Percentiles rank a stretch among this genome's conserved stretches.
Conservation (phyloP, 2,797 vertebrate species). For the Triplophysa yarkandensis region DNA sequence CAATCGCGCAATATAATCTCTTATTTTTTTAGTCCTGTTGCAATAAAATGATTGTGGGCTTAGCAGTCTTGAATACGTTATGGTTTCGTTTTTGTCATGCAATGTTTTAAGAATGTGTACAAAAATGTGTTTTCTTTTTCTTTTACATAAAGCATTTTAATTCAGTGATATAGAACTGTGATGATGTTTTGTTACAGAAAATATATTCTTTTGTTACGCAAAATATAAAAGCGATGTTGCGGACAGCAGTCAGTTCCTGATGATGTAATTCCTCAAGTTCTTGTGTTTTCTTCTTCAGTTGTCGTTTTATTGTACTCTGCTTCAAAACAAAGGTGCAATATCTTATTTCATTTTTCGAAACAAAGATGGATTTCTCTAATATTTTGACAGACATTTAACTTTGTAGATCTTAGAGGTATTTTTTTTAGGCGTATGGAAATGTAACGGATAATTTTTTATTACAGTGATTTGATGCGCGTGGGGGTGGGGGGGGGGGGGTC, state of each 20-base stretch:
- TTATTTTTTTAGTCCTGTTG: constrained; percentile 86
- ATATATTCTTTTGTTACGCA: constrained; percentile 80
- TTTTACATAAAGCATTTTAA: constrained; percentile 77
- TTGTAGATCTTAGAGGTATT: constrained; percentile 74
- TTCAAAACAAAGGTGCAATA: constrained; percentile 84
- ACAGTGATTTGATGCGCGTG: constrained; percentile 76
- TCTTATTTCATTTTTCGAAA: constrained; percentile 84
- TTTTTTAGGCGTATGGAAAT: constrained; percentile 73
- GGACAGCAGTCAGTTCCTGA: constrained; percentile 76
- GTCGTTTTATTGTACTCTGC: constrained; percentile 85
- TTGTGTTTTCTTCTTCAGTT: constrained; percentile 81
- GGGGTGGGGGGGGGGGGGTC: constrained; percentile 60
- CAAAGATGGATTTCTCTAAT: constrained; percentile 82
- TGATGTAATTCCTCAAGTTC: constrained; percentile 81
- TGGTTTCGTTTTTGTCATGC: constrained; percentile 70
- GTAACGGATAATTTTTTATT: constrained; percentile 80
- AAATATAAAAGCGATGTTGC: constrained; percentile 38
- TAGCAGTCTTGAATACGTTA: constrained; percentile 92
- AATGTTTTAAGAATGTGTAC: constrained; percentile 79
- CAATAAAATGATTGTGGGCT: constrained; percentile 86
- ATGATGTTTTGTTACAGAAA: constrained; percentile 83
- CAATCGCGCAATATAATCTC: constrained; percentile 82
- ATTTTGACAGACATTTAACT: constrained; percentile 82
- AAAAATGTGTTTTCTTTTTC: constrained; percentile 67
- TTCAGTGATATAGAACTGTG: constrained; percentile 85